Evolutionary conservation across 2,888 invertebrate species (phyloP).

Genomic region (Caradrina kadenii): DNA sequence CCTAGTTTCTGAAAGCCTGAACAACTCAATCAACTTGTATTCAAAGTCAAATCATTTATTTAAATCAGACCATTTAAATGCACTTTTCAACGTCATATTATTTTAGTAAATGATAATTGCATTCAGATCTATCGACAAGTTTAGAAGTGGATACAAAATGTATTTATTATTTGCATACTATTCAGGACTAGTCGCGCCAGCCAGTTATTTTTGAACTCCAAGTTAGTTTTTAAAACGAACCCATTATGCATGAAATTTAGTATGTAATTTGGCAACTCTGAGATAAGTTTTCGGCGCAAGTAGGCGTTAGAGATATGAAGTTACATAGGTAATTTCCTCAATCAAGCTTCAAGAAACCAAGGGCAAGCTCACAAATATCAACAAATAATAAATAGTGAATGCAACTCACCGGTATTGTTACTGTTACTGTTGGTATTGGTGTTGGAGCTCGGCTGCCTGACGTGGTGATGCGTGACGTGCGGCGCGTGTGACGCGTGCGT

Average conservation of each 20-base stretch:
- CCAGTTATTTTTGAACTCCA: not conserved
- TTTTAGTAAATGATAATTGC: not conserved
- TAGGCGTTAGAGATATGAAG: not conserved
- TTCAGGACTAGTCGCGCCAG: not conserved
- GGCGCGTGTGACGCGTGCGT: slow-evolving; percentile 4
- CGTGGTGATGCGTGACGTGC: slow-evolving; percentile 56
- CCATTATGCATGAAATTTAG: no score
- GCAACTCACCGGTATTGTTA: slow-evolving; percentile 39
- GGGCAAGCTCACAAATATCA: not conserved
- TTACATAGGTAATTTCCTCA: not conserved
- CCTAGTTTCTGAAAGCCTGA: slow-evolving; percentile 1
- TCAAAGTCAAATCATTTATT: no score
- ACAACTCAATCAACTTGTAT: not conserved
- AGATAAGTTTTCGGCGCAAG: not conserved
- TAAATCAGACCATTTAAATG: no score
- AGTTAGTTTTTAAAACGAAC: no score
- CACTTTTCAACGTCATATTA: no score
- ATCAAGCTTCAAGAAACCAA: not conserved
- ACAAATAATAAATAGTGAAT: not conserved
- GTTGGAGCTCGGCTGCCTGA: slow-evolving; percentile 60
- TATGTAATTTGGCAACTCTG: no score
- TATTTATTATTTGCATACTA: not conserved
- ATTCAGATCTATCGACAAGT: not conserved
- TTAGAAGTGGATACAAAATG: not conserved
- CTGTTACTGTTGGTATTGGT: slow-evolving; percentile 70